Percentiles rank a stretch among this genome's conserved stretches.
Evolutionary conservation across 2,888 invertebrate genomes (phyloP).

Genomic region (Thymelicus lineola): DNA sequence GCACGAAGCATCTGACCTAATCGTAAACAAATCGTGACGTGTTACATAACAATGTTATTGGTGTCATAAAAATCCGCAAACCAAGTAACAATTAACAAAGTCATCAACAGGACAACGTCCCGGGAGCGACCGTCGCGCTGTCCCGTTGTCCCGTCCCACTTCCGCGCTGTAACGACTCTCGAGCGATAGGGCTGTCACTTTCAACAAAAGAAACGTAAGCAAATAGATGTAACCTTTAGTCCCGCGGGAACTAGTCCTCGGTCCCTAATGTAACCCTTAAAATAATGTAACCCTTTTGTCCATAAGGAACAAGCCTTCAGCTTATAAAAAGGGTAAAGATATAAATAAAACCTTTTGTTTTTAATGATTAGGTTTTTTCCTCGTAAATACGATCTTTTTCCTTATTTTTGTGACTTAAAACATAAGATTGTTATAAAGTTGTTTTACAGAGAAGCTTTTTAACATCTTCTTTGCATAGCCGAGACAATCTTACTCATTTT

Average conservation of each 20-base stretch:
- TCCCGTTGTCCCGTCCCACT: not conserved
- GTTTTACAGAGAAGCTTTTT: no score
- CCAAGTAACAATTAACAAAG: constrained; percentile 1
- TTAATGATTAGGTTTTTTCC: no score
- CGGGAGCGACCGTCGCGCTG: not conserved
- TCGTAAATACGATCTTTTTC: no score
- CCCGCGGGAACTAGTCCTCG: not conserved
- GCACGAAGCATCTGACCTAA: not conserved
- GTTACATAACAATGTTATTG: not conserved
- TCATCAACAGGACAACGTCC: constrained; percentile 8
- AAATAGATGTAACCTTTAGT: not conserved
- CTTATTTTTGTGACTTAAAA: no score
- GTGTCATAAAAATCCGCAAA: constrained; percentile 8
- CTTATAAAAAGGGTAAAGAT: not conserved
- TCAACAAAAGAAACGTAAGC: not conserved
- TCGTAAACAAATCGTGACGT: not conserved
- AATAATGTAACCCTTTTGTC: not conserved
- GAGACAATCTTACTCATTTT: no score
- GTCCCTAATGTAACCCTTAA: not conserved
- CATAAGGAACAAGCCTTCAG: not conserved
- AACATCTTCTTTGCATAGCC: no score
- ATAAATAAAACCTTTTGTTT: not conserved
- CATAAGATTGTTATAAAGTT: no score
- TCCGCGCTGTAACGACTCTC: constrained; percentile 2
- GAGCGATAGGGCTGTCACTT: not conserved